phyloP scores from a whole-genome alignment of 2,797 vertebrate genomes.

The Jordanella pulchra region DNA sequence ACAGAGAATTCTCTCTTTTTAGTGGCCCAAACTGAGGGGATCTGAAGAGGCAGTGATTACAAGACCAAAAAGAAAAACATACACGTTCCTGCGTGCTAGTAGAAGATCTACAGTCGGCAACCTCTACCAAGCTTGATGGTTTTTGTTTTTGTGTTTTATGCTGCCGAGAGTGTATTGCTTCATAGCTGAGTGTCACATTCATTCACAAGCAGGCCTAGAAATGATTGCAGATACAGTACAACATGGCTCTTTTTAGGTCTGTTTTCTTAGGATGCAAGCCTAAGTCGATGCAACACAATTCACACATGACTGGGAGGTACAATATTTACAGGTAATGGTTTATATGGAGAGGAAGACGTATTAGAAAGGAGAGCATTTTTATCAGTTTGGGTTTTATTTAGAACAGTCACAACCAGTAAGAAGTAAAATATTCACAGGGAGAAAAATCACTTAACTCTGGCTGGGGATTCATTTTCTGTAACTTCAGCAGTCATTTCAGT shows the following conservation, averaged over 20 bases:
- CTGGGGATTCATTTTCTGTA: conserved; percentile 6
- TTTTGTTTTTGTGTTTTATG: conserved; percentile 52
- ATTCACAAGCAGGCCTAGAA: conserved; percentile 78
- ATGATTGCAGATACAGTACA: conserved; percentile 73
- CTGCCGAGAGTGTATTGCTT: conserved; percentile 75
- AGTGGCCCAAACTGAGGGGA: conserved; percentile 56
- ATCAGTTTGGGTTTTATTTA: conserved; percentile 52
- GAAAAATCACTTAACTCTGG: conserved; percentile 22
- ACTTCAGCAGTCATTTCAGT: conserved; percentile 3
- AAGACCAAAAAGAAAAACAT: conserved; percentile 50
- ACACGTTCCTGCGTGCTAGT: conserved; percentile 54
- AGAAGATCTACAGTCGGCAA: conserved; percentile 61
- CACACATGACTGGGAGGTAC: conserved; percentile 71
- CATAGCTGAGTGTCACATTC: conserved; percentile 78
- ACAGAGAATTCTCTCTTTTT: conserved; percentile 64
- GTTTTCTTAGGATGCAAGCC: conserved; percentile 71
- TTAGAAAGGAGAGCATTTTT: conserved; percentile 65
- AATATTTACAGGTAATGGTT: conserved; percentile 76
- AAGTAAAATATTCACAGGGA: conserved; percentile 41
- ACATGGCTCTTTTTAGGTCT: conserved; percentile 64
- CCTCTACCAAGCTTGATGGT: conserved; percentile 59
- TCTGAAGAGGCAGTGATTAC: conserved; percentile 63
- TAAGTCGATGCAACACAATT: conserved; percentile 77
- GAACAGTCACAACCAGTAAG: conserved; percentile 70
- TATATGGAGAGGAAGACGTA: conserved; percentile 76